Evolutionary conservation across 2,888 invertebrate species (phyloP), one percentile per base, ranked within the genome.

Genomic region (Cheilosia scutellata): DNA sequence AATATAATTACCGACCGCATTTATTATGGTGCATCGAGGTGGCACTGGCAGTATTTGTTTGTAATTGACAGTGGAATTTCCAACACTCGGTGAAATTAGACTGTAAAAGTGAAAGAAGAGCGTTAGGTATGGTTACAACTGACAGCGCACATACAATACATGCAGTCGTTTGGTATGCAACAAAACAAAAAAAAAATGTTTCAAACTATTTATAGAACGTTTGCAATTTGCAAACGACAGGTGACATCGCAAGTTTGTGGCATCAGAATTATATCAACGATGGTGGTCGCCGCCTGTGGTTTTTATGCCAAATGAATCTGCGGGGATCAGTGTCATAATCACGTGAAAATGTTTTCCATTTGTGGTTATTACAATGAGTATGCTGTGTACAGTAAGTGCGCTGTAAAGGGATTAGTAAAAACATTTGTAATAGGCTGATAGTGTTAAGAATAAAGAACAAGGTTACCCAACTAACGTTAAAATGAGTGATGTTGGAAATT

Each of bases 1-100:
- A 40, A 76, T 76, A 66, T 60, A 65, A 74, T 47, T 57, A 55
- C 55, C 16, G 20, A 55, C 63, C 74, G 63, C 47, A 57, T 37
- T n/a, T n/a, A 47, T 37, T 37, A 11, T 40, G 37, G 42, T 29
- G 33, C 44, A 44, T 27, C 16, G 29, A 27, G 42, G 9, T 55
- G n/a, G 29, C 29, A 29, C 13, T 31, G 27, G 2, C 29, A 51
- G 53, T 57, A 60, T 51, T 40, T 40, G 40, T 27, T 58, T 20
- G 25, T 51, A 76, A 60, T 51, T 76, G 66, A 51, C 68, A 51
- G 42, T n/a, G 40, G 42, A 29, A 75, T 60, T 58, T 31, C 44
- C 58, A 31, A 44, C 40, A 44, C 29, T 44, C 40, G 31, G 9
- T 51, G 60, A 51, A 60, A 62, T 60, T 68, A 51, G 51, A 63